A percentile compares a stretch with the other conserved stretches of the same genome.
Evolutionary conservation across 2,113 vertebrate genomes (phyloP).

Genomic region (Hemiscyllium ocellatum): DNA sequence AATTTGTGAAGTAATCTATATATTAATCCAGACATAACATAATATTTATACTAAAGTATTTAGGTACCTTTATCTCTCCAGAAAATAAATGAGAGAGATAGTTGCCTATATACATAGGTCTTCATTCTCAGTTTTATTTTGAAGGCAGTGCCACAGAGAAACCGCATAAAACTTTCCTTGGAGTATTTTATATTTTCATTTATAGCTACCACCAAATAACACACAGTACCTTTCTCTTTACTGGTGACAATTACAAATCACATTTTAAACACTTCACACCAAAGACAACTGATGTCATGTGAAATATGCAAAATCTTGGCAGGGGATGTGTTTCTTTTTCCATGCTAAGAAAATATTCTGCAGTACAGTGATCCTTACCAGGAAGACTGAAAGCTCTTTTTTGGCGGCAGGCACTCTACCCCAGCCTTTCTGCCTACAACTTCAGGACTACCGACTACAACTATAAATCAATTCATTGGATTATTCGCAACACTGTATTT

Average conservation of each 20-base stretch:
- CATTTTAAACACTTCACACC: neutral
- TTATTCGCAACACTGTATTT: neutral
- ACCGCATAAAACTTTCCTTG: neutral
- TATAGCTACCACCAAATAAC: neutral
- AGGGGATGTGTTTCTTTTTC: neutral
- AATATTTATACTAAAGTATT: slow-evolving; percentile 33
- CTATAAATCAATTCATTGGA: neutral
- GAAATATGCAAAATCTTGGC: slow-evolving; percentile 5
- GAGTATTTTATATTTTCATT: neutral
- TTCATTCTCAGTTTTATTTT: neutral
- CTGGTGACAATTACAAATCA: neutral
- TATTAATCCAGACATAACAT: slow-evolving; percentile 28
- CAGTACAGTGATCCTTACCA: neutral
- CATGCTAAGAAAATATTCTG: neutral
- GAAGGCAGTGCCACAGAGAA: neutral
- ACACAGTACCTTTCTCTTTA: neutral
- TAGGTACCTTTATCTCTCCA: slow-evolving; percentile 6
- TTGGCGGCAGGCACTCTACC: neutral
- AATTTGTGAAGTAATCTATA: slow-evolving; percentile 34
- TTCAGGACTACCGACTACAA: neutral
- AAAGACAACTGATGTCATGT: slow-evolving; percentile 23
- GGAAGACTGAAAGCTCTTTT: neutral
- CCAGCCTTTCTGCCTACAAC: neutral
- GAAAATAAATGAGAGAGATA: slow-evolving; percentile 20
- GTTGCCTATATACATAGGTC: neutral